Conservation (phyloP, 2,113 vertebrate genomes). For the Myrmecophaga tridactyla region DNA sequence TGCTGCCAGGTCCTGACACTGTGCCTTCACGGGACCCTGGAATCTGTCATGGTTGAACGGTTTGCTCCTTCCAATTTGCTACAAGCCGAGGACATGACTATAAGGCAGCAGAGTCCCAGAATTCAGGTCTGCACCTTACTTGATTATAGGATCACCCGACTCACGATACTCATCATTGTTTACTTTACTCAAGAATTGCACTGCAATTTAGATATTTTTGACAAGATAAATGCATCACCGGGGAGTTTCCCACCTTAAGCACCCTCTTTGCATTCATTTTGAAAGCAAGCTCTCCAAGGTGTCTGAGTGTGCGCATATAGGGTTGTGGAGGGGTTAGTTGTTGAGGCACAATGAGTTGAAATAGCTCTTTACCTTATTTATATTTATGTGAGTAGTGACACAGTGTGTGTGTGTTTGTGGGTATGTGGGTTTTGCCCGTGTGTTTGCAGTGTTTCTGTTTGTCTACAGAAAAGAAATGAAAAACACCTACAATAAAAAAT, state of each 20-base stretch:
- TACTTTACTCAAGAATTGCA: background rate
- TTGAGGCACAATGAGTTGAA: background rate
- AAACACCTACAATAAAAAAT: background rate
- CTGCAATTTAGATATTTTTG: background rate
- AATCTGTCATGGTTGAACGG: slow-evolving; percentile 1
- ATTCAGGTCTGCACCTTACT: background rate
- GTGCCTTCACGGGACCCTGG: slow-evolving; percentile 30
- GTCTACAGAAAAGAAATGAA: background rate
- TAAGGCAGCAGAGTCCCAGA: background rate
- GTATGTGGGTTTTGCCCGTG: background rate
- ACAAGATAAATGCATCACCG: background rate
- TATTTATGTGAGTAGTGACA: background rate
- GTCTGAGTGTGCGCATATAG: background rate
- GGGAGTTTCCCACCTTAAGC: background rate
- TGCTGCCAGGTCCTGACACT: background rate
- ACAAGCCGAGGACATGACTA: background rate
- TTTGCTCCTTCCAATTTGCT: slow-evolving; percentile 46
- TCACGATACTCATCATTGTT: background rate
- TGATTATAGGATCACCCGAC: background rate
- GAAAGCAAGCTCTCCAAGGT: background rate
- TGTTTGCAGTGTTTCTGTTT: background rate
- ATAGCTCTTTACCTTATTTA: background rate
- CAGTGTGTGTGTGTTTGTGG: background rate
- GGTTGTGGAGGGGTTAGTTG: background rate
- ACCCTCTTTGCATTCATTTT: background rate